phyloP scores from a whole-genome alignment of 2,888 invertebrate genomes.

The Arrhopalites spinosus region DNA sequence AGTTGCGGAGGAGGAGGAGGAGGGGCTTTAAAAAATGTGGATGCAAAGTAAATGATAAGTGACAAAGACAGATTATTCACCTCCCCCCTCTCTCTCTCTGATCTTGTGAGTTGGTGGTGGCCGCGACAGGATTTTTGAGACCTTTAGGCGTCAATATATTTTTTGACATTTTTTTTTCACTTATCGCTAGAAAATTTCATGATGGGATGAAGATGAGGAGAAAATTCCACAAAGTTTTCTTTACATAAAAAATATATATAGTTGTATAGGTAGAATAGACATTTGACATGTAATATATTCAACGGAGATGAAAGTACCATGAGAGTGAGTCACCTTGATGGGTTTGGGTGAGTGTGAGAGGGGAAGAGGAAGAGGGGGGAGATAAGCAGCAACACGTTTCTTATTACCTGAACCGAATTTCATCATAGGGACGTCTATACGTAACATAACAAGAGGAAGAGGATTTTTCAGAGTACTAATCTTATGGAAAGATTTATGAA shows the following conservation, averaged over 20 bases:
- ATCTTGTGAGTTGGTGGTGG: background rate
- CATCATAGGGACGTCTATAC: background rate
- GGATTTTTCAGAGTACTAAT: no score
- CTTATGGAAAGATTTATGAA: no score
- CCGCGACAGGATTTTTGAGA: background rate
- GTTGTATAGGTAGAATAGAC: no score
- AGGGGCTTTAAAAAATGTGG: background rate
- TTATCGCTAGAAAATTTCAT: no score
- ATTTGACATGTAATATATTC: no score
- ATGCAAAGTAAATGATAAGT: background rate
- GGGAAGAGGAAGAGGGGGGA: background rate
- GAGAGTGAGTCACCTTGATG: no score
- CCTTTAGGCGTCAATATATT: slow-evolving; percentile 22
- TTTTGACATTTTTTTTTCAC: slow-evolving; percentile 18
- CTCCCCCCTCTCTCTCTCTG: background rate
- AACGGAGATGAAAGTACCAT: no score
- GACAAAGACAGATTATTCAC: slow-evolving; percentile 31
- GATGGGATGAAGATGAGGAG: no score
- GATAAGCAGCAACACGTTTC: background rate
- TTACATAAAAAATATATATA: no score
- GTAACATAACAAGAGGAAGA: background rate
- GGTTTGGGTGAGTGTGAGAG: no score
- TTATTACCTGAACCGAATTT: background rate
- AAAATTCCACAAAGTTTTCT: no score
- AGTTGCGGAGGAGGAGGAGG: no score